Evolutionary conservation across 53 echinoderm and acorn worm species (phyloP).

Genomic region (Henricia sp.): DNA sequence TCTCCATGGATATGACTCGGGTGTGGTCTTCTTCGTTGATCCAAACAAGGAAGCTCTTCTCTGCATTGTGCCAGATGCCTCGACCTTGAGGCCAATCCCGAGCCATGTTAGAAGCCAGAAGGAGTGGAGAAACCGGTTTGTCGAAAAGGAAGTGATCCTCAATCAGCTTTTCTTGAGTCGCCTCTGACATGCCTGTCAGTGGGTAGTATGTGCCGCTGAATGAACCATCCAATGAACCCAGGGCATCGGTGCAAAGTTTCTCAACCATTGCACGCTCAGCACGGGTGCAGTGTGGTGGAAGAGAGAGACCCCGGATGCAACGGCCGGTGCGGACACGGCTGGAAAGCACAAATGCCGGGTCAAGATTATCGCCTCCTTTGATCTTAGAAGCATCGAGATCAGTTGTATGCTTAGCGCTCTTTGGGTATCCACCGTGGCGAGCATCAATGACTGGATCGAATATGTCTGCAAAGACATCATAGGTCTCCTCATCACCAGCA

Average conservation of each 20-base stretch:
- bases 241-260: slow-evolving; percentile 71
- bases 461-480: slow-evolving; percentile 80
- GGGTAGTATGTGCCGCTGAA: slow-evolving; percentile 90
- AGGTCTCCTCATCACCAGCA: slow-evolving; percentile 94
- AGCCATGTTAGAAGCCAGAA: slow-evolving; percentile 87
- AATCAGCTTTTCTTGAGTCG: slow-evolving; percentile 90
- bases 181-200: slow-evolving; percentile 91
- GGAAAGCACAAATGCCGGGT: slow-evolving; percentile 91
- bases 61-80: slow-evolving; percentile 94
- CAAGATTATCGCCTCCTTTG: slow-evolving; percentile 81
- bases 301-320: slow-evolving; percentile 78
- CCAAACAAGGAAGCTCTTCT: slow-evolving; percentile 94
- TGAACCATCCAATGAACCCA: slow-evolving; percentile 74
- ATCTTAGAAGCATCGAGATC: slow-evolving; percentile 80
- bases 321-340: slow-evolving; percentile 93
- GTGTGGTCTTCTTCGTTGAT: slow-evolving; percentile 96
- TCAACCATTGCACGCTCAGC: slow-evolving; percentile 82
- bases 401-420: slow-evolving; percentile 79
- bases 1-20: slow-evolving; percentile 97
- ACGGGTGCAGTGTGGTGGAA: slow-evolving; percentile 79
- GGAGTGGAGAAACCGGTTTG: slow-evolving; percentile 93
- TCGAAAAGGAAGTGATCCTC: slow-evolving; percentile 97
- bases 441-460: slow-evolving; percentile 91
- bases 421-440: slow-evolving; percentile 83
- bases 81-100: slow-evolving; percentile 97